Evolutionary conservation across 2,797 vertebrate genomes (phyloP).

Genomic region (Sparus aurata): DNA sequence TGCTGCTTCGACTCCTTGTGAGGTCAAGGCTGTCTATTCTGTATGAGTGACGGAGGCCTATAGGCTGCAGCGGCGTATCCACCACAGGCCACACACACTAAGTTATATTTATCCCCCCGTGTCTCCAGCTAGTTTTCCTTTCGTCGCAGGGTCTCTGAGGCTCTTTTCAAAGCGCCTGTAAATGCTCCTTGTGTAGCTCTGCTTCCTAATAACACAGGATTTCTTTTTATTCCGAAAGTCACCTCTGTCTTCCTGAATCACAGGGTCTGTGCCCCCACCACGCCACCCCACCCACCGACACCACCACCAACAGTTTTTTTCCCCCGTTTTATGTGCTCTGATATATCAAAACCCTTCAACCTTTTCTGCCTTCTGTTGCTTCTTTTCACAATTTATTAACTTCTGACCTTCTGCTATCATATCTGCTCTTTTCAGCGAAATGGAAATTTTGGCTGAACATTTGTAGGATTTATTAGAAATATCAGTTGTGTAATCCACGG

Average conservation of each 20-base stretch:
- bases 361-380: background rate
- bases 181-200: constrained; percentile 69
- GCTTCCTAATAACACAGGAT: constrained; percentile 52
- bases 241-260: constrained; percentile 36
- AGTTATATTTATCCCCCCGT: constrained; percentile 63
- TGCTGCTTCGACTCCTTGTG: constrained; percentile 44
- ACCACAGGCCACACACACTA: constrained; percentile 74
- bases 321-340: constrained; percentile 19
- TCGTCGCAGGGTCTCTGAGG: constrained; percentile 63
- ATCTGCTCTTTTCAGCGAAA: background rate
- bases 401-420: constrained; percentile 5
- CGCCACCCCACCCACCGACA: constrained; percentile 10
- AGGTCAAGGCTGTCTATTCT: constrained; percentile 56
- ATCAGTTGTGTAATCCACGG: constrained; percentile 7
- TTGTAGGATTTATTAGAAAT: background rate
- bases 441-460: background rate
- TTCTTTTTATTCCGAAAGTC: constrained; percentile 63
- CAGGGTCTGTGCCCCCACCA: background rate
- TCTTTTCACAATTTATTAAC: constrained; percentile 10
- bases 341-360: constrained; percentile 35
- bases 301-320: constrained; percentile 13
- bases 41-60: background rate
- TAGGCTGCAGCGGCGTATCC: constrained; percentile 29
- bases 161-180: constrained; percentile 75
- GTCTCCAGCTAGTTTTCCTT: constrained; percentile 74